phyloP scores from a whole-genome alignment of 2,888 invertebrate genomes.

The Maniola hyperantus region DNA sequence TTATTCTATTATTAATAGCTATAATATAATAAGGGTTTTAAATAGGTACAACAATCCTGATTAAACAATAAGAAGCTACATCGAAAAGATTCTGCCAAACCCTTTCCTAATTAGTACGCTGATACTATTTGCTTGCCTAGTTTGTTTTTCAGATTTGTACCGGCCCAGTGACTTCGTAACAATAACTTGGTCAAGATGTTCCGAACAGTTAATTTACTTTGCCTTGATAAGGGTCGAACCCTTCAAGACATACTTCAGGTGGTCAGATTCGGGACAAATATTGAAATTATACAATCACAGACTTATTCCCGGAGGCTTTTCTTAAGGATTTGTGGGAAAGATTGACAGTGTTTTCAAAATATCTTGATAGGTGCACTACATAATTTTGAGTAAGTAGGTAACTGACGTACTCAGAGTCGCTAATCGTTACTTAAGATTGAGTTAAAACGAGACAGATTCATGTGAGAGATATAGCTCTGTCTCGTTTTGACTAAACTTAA shows the following conservation, averaged over 20 bases:
- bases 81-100: neutral
- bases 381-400: too few species aligned
- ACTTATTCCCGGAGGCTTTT: slow-evolving; percentile 23
- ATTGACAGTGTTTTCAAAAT: neutral
- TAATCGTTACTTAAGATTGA: too few species aligned
- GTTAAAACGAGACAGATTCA: too few species aligned
- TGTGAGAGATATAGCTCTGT: too few species aligned
- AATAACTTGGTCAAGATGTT: slow-evolving; percentile 81
- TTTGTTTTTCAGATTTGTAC: slow-evolving; percentile 66
- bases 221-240: slow-evolving; percentile 74
- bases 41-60: too few species aligned
- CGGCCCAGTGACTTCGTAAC: slow-evolving; percentile 58
- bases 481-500: too few species aligned
- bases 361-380: too few species aligned
- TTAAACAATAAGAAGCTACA: neutral
- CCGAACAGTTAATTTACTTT: slow-evolving; percentile 76
- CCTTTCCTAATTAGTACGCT: slow-evolving; percentile 55
- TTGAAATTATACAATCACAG: slow-evolving; percentile 49
- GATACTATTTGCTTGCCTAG: slow-evolving; percentile 64
- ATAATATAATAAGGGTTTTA: too few species aligned
- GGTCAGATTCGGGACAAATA: slow-evolving; percentile 68
- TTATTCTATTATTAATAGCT: too few species aligned
- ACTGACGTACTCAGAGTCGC: too few species aligned
- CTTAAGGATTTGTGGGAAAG: slow-evolving; percentile 23
- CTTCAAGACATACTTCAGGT: slow-evolving; percentile 65